Base-by-base conservation (phyloP, 2,888 invertebrate genomes). In the Morpho helenor region DNA sequence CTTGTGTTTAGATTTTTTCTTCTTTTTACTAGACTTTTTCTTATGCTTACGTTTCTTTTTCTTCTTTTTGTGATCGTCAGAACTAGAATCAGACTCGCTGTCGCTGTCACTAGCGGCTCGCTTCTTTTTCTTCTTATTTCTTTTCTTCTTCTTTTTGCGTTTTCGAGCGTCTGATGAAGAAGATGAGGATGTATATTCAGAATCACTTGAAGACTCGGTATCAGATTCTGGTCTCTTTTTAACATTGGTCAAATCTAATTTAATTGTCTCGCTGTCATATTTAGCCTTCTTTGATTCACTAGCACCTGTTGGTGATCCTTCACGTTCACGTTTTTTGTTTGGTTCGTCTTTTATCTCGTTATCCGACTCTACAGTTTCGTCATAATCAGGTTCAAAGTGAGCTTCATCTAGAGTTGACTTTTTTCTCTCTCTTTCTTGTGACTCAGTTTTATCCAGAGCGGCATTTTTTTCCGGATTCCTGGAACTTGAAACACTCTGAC, bases 331-430 rank as follows among this genome's bases (percentile, higher is more conserved):
- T 56, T 78, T 90, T 67, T 87, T 87, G 9, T 66, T 69, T 43
- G 68, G 70, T 43, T 93, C 92, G 9, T 91, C 92, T 62, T 94
- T 94, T 2, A 87, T 84, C 67, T 94, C 94, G 22, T 88, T 92
- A 61, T 94, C 94, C 6, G 93, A 90, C 67, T 93, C 91, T 16
- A 91, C 79, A 56, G 82, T 87, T 71, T 91, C 93, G 66, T 95
- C 95, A 76, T 95, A 95, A 74, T 95, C 95, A 0, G 95, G 95
- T 71, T 94, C 95, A 73, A 95, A 95, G 72, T 91, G 94, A 0
- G 94, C 92, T 80, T 95, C 95, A 68, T 95, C 95, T 47, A 95
- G 80, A 7, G 93, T 92, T 7, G 94, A 92, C 70, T 94, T 94
- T 68, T 95, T 94, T 64, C 91, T 86, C 10, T 91, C 89, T 10